phyloP scores from a whole-genome alignment of 2,888 invertebrate genomes.

The Scrobipalpa costella region DNA sequence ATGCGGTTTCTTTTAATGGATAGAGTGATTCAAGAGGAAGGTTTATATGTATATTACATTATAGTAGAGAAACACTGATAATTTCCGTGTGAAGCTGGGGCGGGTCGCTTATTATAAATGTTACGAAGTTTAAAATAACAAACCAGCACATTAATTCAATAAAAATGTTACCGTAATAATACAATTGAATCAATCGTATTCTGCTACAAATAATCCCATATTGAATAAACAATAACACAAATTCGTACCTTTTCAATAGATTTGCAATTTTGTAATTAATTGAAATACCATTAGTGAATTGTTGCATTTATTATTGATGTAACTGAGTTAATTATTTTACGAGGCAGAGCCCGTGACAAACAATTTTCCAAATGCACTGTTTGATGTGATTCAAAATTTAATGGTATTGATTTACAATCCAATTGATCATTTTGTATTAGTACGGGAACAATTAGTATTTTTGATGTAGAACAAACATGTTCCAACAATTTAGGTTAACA shows the following conservation, averaged over 20 bases:
- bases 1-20: too few species aligned
- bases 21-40: too few species aligned
- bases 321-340: conserved; percentile 45
- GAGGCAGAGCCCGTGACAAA: conserved; percentile 41
- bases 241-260: conserved; percentile 14
- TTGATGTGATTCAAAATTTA: conserved; percentile 38
- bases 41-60: too few species aligned
- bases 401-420: conserved; percentile 24
- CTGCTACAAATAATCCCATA: neutral
- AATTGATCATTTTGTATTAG: neutral
- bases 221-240: conserved; percentile 3
- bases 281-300: conserved; percentile 45
- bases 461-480: too few species aligned
- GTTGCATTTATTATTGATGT: conserved; percentile 46
- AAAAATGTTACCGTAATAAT: too few species aligned
- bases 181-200: neutral
- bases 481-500: too few species aligned
- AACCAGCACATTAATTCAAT: too few species aligned
- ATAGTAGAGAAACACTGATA: too few species aligned
- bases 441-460: neutral
- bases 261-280: conserved; percentile 44
- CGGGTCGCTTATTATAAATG: too few species aligned
- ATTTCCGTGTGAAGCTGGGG: too few species aligned
- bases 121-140: too few species aligned
- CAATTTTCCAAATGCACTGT: conserved; percentile 42